Evolutionary conservation across 2,888 invertebrate genomes (phyloP).

Genomic region (Chamaedrilus cognettii): DNA sequence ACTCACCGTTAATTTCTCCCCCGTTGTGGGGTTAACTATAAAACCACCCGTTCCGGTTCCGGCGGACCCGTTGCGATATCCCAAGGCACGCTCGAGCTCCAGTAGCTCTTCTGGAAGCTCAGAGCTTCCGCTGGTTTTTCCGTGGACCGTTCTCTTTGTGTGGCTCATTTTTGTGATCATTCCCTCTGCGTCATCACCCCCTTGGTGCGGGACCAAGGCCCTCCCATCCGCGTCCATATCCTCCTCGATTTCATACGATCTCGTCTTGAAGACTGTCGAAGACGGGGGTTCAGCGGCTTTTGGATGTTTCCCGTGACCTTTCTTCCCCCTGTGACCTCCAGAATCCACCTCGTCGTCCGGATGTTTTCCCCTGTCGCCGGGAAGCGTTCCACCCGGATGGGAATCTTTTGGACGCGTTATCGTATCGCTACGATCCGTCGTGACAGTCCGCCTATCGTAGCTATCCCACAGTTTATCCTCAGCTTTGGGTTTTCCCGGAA

Average conservation of each 20-base stretch:
- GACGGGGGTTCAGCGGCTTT: too few species aligned
- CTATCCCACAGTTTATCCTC: neutral
- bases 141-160: slow-evolving; percentile 1
- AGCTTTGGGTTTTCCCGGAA: neutral
- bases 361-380: neutral
- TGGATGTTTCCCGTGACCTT: neutral
- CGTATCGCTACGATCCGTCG: neutral
- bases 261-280: neutral
- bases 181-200: neutral
- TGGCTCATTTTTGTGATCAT: neutral
- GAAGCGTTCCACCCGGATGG: too few species aligned
- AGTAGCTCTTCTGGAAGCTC: slow-evolving; percentile 8
- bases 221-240: neutral
- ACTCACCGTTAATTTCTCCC: slow-evolving; percentile 69
- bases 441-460: neutral
- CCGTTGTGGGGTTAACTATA: slow-evolving; percentile 54
- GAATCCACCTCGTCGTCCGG: neutral
- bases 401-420: neutral
- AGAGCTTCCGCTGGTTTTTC: neutral
- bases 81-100: slow-evolving; percentile 14
- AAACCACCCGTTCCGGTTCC: neutral
- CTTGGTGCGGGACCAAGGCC: neutral
- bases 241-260: neutral
- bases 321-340: neutral
- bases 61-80: too few species aligned